These are phyloP conservation scores for Rapana venosa DNA, from an alignment of 2,888 invertebrate genomes.

Conservation along the genomic window DNA sequence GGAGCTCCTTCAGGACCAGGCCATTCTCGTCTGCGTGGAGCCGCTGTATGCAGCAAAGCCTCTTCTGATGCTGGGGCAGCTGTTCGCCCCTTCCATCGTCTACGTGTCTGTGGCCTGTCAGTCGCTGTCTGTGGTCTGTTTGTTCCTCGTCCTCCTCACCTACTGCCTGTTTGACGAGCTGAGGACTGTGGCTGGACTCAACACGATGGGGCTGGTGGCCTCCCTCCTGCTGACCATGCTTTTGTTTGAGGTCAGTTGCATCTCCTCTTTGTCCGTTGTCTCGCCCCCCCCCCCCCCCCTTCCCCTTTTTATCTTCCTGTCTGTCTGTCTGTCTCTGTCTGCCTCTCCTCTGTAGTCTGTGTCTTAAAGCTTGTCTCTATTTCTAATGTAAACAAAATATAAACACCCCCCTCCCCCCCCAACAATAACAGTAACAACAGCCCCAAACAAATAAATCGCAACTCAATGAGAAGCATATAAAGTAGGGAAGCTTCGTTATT, in stretches of 20 bases:
- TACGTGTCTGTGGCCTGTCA: conserved; percentile 23
- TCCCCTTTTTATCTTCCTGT: neutral
- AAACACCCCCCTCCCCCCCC: no score
- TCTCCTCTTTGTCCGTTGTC: neutral
- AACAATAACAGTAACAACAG: no score
- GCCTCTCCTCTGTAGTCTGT: neutral
- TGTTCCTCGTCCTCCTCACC: conserved; percentile 53
- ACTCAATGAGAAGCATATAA: no score
- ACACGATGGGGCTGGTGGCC: conserved; percentile 56
- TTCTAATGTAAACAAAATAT: no score
- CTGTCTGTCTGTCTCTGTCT: neutral
- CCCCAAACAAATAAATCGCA: no score
- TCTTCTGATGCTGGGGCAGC: conserved; percentile 2
- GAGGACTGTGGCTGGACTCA: conserved; percentile 54
- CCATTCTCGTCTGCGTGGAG: neutral
- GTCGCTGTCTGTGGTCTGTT: conserved; percentile 53
- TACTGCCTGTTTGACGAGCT: conserved; percentile 54
- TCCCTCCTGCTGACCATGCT: conserved; percentile 55
- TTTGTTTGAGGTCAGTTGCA: conserved; percentile 44
- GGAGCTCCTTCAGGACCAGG: neutral
- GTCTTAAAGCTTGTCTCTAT: no score
- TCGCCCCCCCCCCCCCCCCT: neutral
- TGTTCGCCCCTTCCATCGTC: conserved; percentile 15
- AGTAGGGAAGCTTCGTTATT: no score
- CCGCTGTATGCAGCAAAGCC: neutral